These are phyloP conservation scores for Stratiolaelaps scimitus DNA, from an alignment of 1,140 invertebrate species.

Conservation along the genomic window DNA sequence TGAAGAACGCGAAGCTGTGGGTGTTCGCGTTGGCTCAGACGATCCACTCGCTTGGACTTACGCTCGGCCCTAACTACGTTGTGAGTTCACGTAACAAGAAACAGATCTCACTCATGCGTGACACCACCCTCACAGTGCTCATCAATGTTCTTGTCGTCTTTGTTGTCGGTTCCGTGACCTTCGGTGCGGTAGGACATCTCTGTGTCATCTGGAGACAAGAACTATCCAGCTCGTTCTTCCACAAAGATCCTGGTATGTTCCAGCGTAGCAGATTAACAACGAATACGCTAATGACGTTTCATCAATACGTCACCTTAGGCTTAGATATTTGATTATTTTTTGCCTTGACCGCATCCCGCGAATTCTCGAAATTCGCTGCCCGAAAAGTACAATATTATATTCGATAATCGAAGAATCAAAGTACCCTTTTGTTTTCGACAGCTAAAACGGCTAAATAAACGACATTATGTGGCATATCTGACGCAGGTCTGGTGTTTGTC, in stretches of 20 bases:
- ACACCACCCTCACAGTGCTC: slow-evolving; percentile 63
- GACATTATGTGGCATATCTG: slow-evolving; percentile 36
- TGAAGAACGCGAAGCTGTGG: slow-evolving; percentile 53
- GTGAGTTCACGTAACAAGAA: slow-evolving; percentile 90
- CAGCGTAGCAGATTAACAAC: background rate
- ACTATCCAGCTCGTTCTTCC: slow-evolving; percentile 11
- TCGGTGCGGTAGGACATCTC: slow-evolving; percentile 73
- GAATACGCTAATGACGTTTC: slow-evolving; percentile 28
- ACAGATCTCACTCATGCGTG: slow-evolving; percentile 72
- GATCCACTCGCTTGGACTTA: slow-evolving; percentile 80
- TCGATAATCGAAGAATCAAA: background rate
- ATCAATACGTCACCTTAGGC: background rate
- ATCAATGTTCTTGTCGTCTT: slow-evolving; percentile 70
- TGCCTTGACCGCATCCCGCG: slow-evolving; percentile 15
- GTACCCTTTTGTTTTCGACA: no score
- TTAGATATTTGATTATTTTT: slow-evolving; percentile 14
- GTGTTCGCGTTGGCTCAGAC: slow-evolving; percentile 80
- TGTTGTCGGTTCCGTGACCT: slow-evolving; percentile 70
- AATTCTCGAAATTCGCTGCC: background rate
- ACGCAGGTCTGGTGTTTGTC: slow-evolving; percentile 46
- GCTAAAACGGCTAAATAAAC: no score
- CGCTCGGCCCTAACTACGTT: slow-evolving; percentile 81
- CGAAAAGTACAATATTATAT: background rate
- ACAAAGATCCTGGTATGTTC: slow-evolving; percentile 19
- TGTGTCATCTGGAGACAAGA: slow-evolving; percentile 53